phyloP scores from a whole-genome alignment of 1,140 invertebrate genomes.

The Lucilia sericata region DNA sequence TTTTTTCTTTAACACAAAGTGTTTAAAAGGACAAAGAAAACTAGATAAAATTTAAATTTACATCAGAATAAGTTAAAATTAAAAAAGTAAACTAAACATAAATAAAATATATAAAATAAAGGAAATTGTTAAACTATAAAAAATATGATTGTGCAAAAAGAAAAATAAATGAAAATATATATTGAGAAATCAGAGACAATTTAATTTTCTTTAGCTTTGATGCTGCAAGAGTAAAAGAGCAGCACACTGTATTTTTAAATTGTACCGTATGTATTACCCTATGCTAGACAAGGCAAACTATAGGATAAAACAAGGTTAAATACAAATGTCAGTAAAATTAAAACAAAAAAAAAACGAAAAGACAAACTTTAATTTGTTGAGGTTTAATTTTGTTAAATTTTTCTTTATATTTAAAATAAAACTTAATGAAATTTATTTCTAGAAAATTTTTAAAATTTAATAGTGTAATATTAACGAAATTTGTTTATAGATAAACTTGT shows the following conservation, averaged over 20 bases:
- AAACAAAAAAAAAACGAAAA: not conserved
- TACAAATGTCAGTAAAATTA: conserved; percentile 8
- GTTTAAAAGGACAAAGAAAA: not conserved
- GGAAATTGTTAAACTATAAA: not conserved
- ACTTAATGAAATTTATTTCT: too few relatives aligned
- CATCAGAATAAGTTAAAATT: not conserved
- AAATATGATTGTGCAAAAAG: not conserved
- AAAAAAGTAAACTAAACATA: not conserved
- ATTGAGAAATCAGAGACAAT: conserved; percentile 12
- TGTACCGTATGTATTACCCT: not conserved
- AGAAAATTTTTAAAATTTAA: too few relatives aligned
- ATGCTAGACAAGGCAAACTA: not conserved
- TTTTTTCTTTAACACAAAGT: not conserved
- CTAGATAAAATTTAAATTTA: not conserved
- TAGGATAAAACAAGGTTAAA: conserved; percentile 7
- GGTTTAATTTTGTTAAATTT: not conserved
- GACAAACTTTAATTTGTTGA: not conserved
- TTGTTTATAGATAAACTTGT: not conserved
- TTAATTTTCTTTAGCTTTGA: not conserved
- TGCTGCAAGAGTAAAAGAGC: not conserved
- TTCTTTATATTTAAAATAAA: not conserved
- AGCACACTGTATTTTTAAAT: not conserved
- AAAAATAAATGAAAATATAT: not conserved
- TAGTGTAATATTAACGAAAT: not conserved
- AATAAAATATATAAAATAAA: not conserved